Base-by-base conservation (phyloP, 2,113 vertebrate species). In the Panurus biarmicus region DNA sequence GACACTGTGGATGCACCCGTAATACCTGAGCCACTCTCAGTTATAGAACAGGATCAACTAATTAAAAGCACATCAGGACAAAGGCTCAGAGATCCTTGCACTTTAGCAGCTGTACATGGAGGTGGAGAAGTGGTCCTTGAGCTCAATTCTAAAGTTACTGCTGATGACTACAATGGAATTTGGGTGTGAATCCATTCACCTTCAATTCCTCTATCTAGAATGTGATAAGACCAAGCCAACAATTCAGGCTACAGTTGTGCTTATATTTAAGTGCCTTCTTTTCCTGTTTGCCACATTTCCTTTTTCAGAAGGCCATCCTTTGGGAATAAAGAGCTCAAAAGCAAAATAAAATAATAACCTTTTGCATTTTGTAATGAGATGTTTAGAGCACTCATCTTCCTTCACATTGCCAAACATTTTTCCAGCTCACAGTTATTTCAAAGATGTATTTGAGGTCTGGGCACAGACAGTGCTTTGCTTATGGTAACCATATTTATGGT, bases 81-180 rank as follows among this genome's bases (percentile, higher is more conserved):
- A 14, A 70, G 51, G 57, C 74, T 79, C 36, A 36, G 80, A 84
- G 89, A 51, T 58, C 76, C 50, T 57, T 82, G 48, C 66, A 61
- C 80, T 71, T 87, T 42, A 89, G 45, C 44, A 87, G 81, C 62
- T 76, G 33, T 45, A 31, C 33, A n/a, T 8, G 10, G 48, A 89
- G 26, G 26, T 73, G 53, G 73, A 75, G 58, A 76, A 5, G 3
- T 67, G 60, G 61, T 35, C 79, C 28, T 67, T 47, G n/a, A 60
- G 40, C 44, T 44, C 44, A 15, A 28, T 77, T 87, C 57, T 94
- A 74, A 94, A 95, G 65, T 94, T 93, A 90, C 64, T 74, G 31
- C 28, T 95, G 75, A 70, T 77, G 82, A 80, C 72, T 91, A 23
- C 40, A 83, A 11, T 25, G 75, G 87, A 95, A 95, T 93, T 70